phyloP scores from a whole-genome alignment of 2,888 invertebrate species.

The Himalopsyche kuldschensis region DNA sequence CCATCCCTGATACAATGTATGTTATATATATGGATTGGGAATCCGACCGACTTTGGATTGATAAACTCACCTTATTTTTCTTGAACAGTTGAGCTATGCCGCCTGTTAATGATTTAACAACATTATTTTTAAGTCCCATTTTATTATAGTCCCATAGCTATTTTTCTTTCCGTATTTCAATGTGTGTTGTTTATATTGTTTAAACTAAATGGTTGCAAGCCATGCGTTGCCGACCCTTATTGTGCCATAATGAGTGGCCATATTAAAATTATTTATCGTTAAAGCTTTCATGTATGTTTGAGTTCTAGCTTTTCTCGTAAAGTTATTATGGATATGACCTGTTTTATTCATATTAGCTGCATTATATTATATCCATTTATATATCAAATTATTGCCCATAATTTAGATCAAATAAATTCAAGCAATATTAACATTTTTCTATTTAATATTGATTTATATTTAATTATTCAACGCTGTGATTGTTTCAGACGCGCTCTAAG shows the following conservation, averaged over 20 bases:
- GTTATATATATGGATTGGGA: too few species aligned
- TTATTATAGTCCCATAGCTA: too few species aligned
- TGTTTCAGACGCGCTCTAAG: too few species aligned
- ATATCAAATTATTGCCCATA: too few species aligned
- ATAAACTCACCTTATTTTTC: constrained; percentile 81
- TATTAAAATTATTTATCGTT: not conserved
- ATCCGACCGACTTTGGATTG: too few species aligned
- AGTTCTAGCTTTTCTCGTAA: not conserved
- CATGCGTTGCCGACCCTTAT: not conserved
- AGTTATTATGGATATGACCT: not conserved
- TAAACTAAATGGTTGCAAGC: not conserved
- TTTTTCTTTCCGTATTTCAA: not conserved
- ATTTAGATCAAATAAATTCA: too few species aligned
- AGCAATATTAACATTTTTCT: too few species aligned
- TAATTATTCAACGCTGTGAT: too few species aligned
- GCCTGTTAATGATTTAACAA: constrained; percentile 91
- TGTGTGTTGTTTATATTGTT: not conserved
- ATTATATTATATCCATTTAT: not conserved
- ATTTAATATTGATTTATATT: too few species aligned
- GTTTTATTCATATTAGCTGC: not conserved
- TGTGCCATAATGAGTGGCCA: not conserved
- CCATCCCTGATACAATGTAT: too few species aligned
- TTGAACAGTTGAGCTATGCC: constrained; percentile 97
- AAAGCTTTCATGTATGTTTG: not conserved
- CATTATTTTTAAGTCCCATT: constrained; percentile 86